Base-by-base conservation (phyloP, 2,113 vertebrate genomes). In the Pelmatolapia mariae region DNA sequence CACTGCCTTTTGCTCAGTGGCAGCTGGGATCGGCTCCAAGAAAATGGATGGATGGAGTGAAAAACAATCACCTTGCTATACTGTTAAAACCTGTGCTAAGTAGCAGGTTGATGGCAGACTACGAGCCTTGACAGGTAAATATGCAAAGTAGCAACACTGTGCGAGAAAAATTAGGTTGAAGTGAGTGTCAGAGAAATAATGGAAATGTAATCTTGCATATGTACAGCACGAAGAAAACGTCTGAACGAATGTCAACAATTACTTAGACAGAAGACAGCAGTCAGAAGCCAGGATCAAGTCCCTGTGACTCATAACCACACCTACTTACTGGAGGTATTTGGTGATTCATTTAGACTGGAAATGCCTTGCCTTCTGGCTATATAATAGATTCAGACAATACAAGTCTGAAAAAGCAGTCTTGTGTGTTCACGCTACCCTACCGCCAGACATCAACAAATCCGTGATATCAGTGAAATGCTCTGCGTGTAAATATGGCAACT, bases 341-440 rank as follows among this genome's bases (percentile, higher is more conserved):
- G 68, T 94, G 94, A 94, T 86, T 94, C 94, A 93, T 50, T 59
- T 47, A 83, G 89, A 92, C 90, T 91, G 92, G 91, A 93, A 94
- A 91, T 90, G 88, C 83, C 88, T 52, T 90, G 90, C 92, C 94
- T 81, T 89, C 82, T 86, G 91, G 90, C 91, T 81, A 22, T 52
- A 38, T 81, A 83, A 36, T 47, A 47, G 73, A 91, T 86, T 92
- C 71, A 90, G 83, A 91, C 86, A 89, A 81, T 47, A 87, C 71
- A 86, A 89, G 89, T 81, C 63, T 68, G 73, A 86, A 33, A 50
- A 79, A 88, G 54, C 7, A 43, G 80, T 76, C 38, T 11, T 43
- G 43, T 80, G 40, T 78, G 73, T 84, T 84, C 76, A 81, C 54
- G 31, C 31, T 52, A 56, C 53, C 53, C 13, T 5, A 15, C 18